Evolutionary conservation across 2,888 invertebrate genomes (phyloP).

Genomic region (Corythucha ciliata): DNA sequence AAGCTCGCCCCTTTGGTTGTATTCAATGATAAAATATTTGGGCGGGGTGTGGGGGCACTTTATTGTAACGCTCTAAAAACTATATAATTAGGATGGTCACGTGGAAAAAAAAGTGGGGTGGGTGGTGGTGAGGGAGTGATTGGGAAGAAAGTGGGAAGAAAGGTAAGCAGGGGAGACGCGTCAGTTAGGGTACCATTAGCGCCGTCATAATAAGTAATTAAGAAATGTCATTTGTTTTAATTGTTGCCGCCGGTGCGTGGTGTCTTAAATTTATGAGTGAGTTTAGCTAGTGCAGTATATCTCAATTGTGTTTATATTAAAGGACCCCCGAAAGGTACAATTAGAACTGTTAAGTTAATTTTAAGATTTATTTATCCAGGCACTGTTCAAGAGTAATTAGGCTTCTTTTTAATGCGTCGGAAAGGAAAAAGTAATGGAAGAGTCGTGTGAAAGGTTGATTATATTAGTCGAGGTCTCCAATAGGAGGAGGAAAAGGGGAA

Average conservation of each 20-base stretch:
- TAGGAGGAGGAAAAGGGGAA: no score
- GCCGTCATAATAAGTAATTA: slow-evolving; percentile 37
- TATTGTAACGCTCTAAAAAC: no score
- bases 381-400: slow-evolving; percentile 31
- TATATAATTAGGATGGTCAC: no score
- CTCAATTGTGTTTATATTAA: slow-evolving; percentile 32
- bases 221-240: slow-evolving; percentile 38
- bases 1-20: no score
- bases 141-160: slow-evolving; percentile 12
- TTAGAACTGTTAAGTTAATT: slow-evolving; percentile 34
- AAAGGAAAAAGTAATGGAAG: slow-evolving; percentile 32
- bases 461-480: slow-evolving; percentile 28
- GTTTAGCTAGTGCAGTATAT: slow-evolving; percentile 32
- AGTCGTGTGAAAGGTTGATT: slow-evolving; percentile 32
- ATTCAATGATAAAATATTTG: no score
- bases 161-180: slow-evolving; percentile 12
- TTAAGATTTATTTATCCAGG: slow-evolving; percentile 33
- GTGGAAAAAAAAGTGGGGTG: slow-evolving; percentile 20
- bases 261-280: slow-evolving; percentile 29
- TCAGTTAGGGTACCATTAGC: slow-evolving; percentile 28
- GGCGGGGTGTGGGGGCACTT: no score
- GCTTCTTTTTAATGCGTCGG: slow-evolving; percentile 28
- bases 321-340: slow-evolving; percentile 32
- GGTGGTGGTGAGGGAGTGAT: slow-evolving; percentile 8
- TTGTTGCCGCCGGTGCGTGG: slow-evolving; percentile 34